Evolutionary conservation across 2,888 invertebrate species (phyloP), one percentile per base, ranked within the genome.

Genomic region (Selenia dentaria): DNA sequence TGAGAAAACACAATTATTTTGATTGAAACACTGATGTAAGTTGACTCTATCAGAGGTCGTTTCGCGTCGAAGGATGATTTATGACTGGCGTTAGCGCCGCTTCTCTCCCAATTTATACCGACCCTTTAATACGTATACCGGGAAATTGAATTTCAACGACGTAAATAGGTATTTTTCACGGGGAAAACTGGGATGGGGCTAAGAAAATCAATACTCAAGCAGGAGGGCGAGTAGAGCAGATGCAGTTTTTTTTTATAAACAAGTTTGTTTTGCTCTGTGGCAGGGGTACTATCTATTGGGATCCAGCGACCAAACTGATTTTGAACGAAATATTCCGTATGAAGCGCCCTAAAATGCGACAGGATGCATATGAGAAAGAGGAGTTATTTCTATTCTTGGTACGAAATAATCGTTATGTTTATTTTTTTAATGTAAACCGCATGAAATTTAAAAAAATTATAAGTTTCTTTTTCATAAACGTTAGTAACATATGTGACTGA

Each of bases 161-260:
- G 59, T 55, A 57, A 57, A 59, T 56, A 53, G 37, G 64, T 66
- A 58, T 65, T 70, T 8, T 78, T 70, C 62, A 52, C 69, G 48
- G 63, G 67, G 64, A 78, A 67, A 73, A 69, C 70, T 64, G 70
- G 71, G 70, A 67, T 62, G 46, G 64, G 63, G 65, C 71, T 67
- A 67, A 56, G 77, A 87, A 89, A 89, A 89, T 89, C 88, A 86
- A 89, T 89, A 89, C 80, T 81, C 3, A 37, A 46, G 32, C 6
- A 2, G 8, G 8, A 22, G 22, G 6, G 22, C 8, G 9, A 25
- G 9, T 2, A 3, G 10, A 11, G 28, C 41, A 28, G 33, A 45
- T 41, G 29, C 37, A 60, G 65, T 57, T 71, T 84, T 70, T 83
- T 41, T 77, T 81, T 80, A 5, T 78, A 71, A 73, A 80, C 81